These are phyloP conservation scores for Drosophila mayaguana DNA, from an alignment of 2,888 invertebrate species.

Conservation along the genomic window DNA sequence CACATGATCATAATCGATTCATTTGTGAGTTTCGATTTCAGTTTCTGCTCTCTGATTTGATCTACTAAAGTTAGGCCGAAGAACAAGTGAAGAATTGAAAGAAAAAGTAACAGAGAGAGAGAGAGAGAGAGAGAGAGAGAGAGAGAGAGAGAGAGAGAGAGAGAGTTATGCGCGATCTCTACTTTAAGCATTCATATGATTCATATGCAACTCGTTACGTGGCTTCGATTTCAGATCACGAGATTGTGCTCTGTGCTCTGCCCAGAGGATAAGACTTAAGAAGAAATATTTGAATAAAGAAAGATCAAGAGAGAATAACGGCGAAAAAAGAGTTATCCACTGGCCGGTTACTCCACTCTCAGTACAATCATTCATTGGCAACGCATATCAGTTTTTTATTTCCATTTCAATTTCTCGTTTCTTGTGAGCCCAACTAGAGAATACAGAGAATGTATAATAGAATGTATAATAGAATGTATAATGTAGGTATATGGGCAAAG, in stretches of 20 bases:
- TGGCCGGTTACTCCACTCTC: not conserved
- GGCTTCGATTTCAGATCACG: not conserved
- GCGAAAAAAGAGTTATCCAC: not conserved
- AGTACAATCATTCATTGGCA: not conserved
- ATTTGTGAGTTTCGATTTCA: slow-evolving; percentile 4
- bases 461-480: not conserved
- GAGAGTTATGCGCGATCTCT: not conserved
- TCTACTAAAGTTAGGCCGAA: not conserved
- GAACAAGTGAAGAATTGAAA: not conserved
- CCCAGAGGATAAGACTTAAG: too few species aligned
- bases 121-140: not conserved
- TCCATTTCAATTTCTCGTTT: not conserved
- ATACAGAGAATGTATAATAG: not conserved
- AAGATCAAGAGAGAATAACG: not conserved
- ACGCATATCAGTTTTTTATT: not conserved
- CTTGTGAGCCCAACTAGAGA: not conserved
- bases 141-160: not conserved
- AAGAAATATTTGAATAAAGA: too few species aligned
- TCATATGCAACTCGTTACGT: not conserved
- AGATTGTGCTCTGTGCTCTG: not conserved
- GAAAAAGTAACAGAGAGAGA: not conserved
- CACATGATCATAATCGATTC: not conserved
- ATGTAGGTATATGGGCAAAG: not conserved
- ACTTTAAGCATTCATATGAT: not conserved
- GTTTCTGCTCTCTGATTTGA: not conserved